A percentile compares a stretch with the other conserved stretches of the same genome.
phyloP scores from a whole-genome alignment of 1,140 invertebrate genomes.

The Heliconius himera region DNA sequence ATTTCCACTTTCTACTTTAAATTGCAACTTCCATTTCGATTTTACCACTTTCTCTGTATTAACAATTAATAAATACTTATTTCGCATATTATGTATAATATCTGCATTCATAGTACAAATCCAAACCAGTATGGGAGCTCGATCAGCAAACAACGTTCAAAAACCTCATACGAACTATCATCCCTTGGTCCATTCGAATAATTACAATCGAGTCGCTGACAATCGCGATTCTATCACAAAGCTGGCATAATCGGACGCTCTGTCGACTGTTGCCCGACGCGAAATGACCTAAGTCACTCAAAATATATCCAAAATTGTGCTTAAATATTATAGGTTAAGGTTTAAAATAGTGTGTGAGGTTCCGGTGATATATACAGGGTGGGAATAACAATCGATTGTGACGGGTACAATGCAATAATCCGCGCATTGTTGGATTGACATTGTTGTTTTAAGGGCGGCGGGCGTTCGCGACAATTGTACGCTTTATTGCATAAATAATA shows the following conservation, averaged over 20 bases:
- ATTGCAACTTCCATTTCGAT: no score
- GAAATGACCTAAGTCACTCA: constrained; percentile 48
- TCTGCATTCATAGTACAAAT: constrained; percentile 19
- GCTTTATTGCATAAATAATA: constrained; percentile 81
- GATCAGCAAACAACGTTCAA: constrained; percentile 64
- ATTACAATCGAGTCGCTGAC: constrained; percentile 79
- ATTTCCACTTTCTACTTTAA: no score
- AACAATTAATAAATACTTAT: neutral
- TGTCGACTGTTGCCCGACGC: constrained; percentile 54
- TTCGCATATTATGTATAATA: neutral
- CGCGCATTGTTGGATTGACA: constrained; percentile 77
- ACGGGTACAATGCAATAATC: constrained; percentile 79
- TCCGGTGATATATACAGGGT: constrained; percentile 52
- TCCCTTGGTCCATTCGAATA: constrained; percentile 72
- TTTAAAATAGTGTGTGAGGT: constrained; percentile 32
- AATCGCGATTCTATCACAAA: constrained; percentile 80
- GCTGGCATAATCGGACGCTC: constrained; percentile 77
- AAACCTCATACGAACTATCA: constrained; percentile 70
- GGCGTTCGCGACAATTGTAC: constrained; percentile 72
- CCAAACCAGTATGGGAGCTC: constrained; percentile 38
- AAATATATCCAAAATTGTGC: constrained; percentile 42
- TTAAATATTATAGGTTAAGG: constrained; percentile 36
- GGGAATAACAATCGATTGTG: constrained; percentile 65
- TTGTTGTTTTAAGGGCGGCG: constrained; percentile 80
- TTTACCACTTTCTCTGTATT: no score